Percentiles rank a stretch among this genome's conserved stretches.
These are phyloP conservation scores for Cyclophora albipunctata DNA, from an alignment of 2,888 invertebrate species.

Conservation along the genomic window DNA sequence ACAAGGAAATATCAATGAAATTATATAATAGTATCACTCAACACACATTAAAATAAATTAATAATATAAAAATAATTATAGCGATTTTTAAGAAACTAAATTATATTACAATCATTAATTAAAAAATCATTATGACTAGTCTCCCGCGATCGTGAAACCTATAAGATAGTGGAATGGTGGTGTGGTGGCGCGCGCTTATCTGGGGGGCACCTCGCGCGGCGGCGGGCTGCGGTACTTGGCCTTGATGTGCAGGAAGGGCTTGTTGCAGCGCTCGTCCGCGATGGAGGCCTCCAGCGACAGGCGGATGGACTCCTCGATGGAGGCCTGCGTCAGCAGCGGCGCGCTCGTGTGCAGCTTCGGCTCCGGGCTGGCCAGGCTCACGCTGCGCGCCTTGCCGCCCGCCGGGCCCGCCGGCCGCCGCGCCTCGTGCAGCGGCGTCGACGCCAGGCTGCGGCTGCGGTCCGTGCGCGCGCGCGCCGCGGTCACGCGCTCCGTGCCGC, in stretches of 20 bases:
- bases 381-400: constrained; percentile 56
- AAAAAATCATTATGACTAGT: constrained; percentile 49
- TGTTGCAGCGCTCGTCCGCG: constrained; percentile 55
- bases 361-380: constrained; percentile 51
- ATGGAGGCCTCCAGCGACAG: constrained; percentile 58
- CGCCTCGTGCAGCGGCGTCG: constrained; percentile 49
- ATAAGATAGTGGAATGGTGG: constrained; percentile 54
- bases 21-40: constrained; percentile 16
- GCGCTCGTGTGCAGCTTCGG: constrained; percentile 39
- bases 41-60: constrained; percentile 26
- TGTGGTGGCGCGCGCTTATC: constrained; percentile 40
- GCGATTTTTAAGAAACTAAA: too few species aligned
- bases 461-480: constrained; percentile 31
- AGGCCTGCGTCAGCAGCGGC: constrained; percentile 59
- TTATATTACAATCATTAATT: constrained; percentile 24
- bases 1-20: constrained; percentile 10
- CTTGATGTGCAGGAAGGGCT: constrained; percentile 80
- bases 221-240: constrained; percentile 83
- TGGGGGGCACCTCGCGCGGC: constrained; percentile 76
- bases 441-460: constrained; percentile 62
- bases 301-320: constrained; percentile 66
- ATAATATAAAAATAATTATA: constrained; percentile 23
- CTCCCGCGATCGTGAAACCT: constrained; percentile 39
- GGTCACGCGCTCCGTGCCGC: constrained; percentile 51
- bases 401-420: constrained; percentile 29